Evolutionary conservation across 2,113 vertebrate species (phyloP), one percentile per base, ranked within the genome.

Genomic region (Amphiprion ocellaris): DNA sequence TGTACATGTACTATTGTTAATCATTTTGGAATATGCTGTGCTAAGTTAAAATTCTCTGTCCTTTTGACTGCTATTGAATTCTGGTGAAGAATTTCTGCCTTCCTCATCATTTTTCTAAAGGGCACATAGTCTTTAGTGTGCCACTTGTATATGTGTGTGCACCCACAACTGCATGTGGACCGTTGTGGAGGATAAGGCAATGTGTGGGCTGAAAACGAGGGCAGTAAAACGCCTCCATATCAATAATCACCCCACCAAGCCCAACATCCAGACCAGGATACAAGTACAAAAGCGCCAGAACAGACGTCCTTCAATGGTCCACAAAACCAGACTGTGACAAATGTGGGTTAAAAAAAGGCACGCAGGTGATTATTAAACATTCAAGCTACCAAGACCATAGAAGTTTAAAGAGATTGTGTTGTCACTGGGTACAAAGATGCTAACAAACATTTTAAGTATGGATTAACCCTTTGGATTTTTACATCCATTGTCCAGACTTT

Each of bases 191-290:
- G 68, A 61, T 6, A 28, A 53, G 50, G 19, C 7, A 2, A 6
- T 49, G 15, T 53, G 28, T 44, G 37, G 54, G 55, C 33, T 80
- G 52, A 33, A 63, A 72, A 66, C 12, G 39, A 65, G 28, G 69
- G 19, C 44, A 65, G 44, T 30, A 58, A 84, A 78, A 61, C 39
- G 17, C 10, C 21, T 69, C 12, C 21, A 28, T 41, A 75, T 76
- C 54, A 49, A 41, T 72, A 81, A 85, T 58, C 24, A 50, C 54
- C 69, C 10, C 10, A 52, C 54, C 16, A 12, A 64, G 72, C 62
- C 61, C 73, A 81, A 63, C 4, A 8, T 64, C 33, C 69, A 77
- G 64, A 21, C 56, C 50, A 63, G 59, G 79, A 65, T 15, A 71
- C 12, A 28, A 23, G 47, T 4, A 24, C 17, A 30, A 15, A 68